These are phyloP conservation scores for Drosophila planitibia DNA, from an alignment of 2,888 invertebrate genomes.

Conservation along the genomic window DNA sequence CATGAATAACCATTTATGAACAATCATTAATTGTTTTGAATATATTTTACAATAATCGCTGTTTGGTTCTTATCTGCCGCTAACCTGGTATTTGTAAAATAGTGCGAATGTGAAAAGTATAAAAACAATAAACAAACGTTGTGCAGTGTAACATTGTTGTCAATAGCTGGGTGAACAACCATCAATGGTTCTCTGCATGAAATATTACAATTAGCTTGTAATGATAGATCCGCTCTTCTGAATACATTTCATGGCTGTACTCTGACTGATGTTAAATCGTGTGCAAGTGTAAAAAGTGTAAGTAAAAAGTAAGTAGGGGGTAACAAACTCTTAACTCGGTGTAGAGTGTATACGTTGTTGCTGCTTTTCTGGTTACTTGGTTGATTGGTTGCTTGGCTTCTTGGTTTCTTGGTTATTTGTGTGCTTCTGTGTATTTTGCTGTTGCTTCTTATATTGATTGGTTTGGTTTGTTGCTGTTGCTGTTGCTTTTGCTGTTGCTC, in stretches of 20 bases:
- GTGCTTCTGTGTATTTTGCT: background rate
- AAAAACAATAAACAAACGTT: background rate
- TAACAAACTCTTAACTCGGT: background rate
- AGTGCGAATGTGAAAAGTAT: background rate
- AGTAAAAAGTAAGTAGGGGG: slow-evolving; percentile 3
- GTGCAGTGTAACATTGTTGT: background rate
- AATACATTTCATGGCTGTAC: background rate
- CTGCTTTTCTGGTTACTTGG: background rate
- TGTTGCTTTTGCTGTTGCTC: slow-evolving; percentile 13
- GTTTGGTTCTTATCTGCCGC: background rate
- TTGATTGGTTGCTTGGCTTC: background rate
- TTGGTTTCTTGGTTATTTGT: background rate
- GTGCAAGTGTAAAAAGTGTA: slow-evolving; percentile 2
- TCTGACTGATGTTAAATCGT: background rate
- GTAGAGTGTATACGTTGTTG: background rate
- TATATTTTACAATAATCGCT: background rate
- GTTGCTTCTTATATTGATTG: slow-evolving; percentile 1
- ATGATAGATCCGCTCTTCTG: background rate
- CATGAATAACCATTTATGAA: slow-evolving; percentile 52
- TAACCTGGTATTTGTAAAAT: background rate
- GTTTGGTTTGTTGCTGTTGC: no score
- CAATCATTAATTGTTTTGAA: slow-evolving; percentile 53
- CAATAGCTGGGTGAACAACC: background rate
- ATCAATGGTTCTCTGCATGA: background rate
- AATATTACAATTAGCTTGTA: background rate